These are phyloP conservation scores for Thunnus albacares DNA, from an alignment of 2,797 vertebrate species.

Conservation along the genomic window DNA sequence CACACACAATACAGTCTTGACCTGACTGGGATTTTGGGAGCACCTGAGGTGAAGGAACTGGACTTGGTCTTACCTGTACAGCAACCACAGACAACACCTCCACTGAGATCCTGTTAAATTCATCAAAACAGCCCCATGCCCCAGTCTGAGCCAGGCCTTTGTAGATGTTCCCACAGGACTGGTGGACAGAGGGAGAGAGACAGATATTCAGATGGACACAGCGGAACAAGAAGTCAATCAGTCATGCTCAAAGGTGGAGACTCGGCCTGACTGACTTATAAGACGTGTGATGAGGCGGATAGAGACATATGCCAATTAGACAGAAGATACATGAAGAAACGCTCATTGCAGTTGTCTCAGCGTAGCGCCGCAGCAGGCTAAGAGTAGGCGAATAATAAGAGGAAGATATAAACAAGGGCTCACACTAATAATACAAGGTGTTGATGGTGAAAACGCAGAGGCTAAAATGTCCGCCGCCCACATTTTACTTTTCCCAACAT, in stretches of 20 bases:
- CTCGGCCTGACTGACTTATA: slow-evolving; percentile 7
- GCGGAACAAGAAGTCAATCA: neutral
- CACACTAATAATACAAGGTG: slow-evolving; percentile 35
- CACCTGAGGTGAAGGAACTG: neutral
- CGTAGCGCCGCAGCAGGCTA: slow-evolving; percentile 7
- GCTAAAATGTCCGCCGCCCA: slow-evolving; percentile 37
- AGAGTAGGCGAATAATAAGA: slow-evolving; percentile 36
- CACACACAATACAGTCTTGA: neutral
- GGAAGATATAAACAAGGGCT: slow-evolving; percentile 40
- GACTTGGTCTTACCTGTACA: slow-evolving; percentile 90
- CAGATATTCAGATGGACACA: slow-evolving; percentile 31
- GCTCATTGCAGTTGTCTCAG: neutral
- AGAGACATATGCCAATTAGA: slow-evolving; percentile 36
- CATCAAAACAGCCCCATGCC: slow-evolving; percentile 98
- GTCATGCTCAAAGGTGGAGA: neutral
- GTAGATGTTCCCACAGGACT: slow-evolving; percentile 99
- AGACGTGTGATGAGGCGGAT: neutral
- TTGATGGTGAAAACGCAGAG: slow-evolving; percentile 34
- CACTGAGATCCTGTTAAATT: slow-evolving; percentile 97
- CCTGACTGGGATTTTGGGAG: slow-evolving; percentile 1
- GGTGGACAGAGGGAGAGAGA: slow-evolving; percentile 59
- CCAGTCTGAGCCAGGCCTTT: slow-evolving; percentile 97
- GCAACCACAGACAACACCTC: slow-evolving; percentile 98
- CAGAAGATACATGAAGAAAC: slow-evolving; percentile 21
- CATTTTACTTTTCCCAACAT: slow-evolving; percentile 43